Evolutionary conservation across 2,113 vertebrate species (phyloP).

Genomic region (Gasterosteus nipponicus): DNA sequence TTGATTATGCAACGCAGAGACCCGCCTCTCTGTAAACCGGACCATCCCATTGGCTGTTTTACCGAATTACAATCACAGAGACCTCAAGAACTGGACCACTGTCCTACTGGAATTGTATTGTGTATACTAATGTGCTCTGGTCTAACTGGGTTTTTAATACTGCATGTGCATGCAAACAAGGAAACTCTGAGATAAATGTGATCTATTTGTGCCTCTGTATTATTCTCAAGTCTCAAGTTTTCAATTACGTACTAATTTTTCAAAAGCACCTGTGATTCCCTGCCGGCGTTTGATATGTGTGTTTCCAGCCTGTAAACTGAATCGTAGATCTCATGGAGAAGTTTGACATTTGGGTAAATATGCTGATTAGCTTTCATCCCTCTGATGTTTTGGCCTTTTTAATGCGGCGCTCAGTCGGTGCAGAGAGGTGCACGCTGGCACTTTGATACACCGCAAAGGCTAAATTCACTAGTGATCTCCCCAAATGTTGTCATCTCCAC

Average conservation of each 20-base stretch:
- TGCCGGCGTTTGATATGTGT: conserved; percentile 35
- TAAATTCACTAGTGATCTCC: not conserved
- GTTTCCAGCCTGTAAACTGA: conserved; percentile 58
- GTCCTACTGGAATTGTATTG: conserved; percentile 81
- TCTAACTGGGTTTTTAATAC: conserved; percentile 80
- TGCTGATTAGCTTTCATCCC: not conserved
- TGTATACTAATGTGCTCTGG: conserved; percentile 63
- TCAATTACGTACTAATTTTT: not conserved
- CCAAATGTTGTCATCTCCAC: conserved; percentile 1
- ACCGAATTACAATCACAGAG: conserved; percentile 71
- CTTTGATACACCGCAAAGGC: not conserved
- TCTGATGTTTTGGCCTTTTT: not conserved
- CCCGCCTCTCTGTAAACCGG: conserved; percentile 56
- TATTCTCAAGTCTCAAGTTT: not conserved
- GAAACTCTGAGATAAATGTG: conserved; percentile 60
- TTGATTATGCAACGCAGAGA: conserved; percentile 69
- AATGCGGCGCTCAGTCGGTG: not conserved
- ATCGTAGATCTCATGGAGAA: not conserved
- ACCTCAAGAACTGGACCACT: conserved; percentile 83
- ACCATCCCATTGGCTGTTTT: conserved; percentile 76
- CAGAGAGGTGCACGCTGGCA: not conserved
- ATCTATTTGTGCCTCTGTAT: conserved; percentile 56
- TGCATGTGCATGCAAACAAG: conserved; percentile 84
- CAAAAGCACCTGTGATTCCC: conserved; percentile 28
- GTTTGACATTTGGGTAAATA: not conserved